These are phyloP conservation scores for Hypocryptadius cinnamomeus DNA, from an alignment of 2,113 vertebrate species.

Conservation along the genomic window DNA sequence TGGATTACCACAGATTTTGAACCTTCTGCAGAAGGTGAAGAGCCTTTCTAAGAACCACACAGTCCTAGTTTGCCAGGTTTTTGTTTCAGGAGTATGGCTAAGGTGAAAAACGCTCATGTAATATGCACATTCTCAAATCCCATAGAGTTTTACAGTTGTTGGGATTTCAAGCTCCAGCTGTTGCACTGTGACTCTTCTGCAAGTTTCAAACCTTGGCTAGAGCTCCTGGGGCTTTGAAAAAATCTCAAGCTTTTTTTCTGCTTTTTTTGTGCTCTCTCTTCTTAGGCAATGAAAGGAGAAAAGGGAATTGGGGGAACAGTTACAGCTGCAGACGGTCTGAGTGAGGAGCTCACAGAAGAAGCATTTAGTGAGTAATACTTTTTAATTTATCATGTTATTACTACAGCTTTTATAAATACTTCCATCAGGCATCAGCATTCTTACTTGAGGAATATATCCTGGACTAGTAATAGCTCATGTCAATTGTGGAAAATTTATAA, in stretches of 20 bases:
- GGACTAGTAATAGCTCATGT: neutral
- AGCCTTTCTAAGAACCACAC: neutral
- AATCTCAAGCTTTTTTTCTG: neutral
- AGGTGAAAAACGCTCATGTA: neutral
- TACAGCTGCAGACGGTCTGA: conserved; percentile 78
- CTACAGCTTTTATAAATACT: neutral
- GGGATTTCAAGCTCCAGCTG: neutral
- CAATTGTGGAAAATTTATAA: neutral
- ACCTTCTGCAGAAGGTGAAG: neutral
- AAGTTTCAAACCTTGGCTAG: neutral
- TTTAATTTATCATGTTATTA: neutral
- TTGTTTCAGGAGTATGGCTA: neutral
- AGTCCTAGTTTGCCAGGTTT: neutral
- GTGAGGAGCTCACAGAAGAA: conserved; percentile 93
- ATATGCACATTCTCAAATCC: neutral
- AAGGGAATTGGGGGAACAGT: conserved; percentile 89
- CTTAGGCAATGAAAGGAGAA: conserved; percentile 96
- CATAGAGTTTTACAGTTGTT: neutral
- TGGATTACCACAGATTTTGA: neutral
- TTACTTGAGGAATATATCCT: neutral
- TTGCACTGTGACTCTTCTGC: neutral
- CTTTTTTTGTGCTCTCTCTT: neutral
- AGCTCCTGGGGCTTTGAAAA: neutral
- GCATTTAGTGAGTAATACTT: conserved; percentile 85
- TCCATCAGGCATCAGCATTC: neutral